Percentiles rank a stretch among this genome's conserved stretches.
Evolutionary conservation across 2,797 vertebrate species (phyloP).

Genomic region (Gallinago stenura): DNA sequence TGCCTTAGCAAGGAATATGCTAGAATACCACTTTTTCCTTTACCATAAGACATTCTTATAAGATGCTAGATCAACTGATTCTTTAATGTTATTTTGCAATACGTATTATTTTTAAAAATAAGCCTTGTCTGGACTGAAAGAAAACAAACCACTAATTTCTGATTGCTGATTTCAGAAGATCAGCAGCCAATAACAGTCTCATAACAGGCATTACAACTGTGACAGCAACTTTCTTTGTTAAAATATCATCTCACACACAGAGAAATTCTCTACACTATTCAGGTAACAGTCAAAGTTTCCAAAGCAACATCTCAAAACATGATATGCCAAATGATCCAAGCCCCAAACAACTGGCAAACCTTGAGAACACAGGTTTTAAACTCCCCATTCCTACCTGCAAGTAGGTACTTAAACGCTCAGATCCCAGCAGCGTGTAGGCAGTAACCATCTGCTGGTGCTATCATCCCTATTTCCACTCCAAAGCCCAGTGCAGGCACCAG

Average conservation of each 20-base stretch:
- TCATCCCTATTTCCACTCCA: background rate
- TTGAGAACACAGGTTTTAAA: background rate
- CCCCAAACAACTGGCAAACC: background rate
- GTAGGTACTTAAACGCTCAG: rapidly evolving
- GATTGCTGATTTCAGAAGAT: background rate
- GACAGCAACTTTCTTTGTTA: background rate
- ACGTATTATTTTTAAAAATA: background rate
- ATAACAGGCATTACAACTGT: background rate
- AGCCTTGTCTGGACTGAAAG: background rate
- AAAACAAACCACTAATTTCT: background rate
- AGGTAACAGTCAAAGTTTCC: background rate
- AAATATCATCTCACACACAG: background rate
- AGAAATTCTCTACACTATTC: background rate
- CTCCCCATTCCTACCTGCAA: background rate
- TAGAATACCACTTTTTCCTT: background rate
- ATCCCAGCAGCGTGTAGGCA: background rate
- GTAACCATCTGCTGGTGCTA: background rate
- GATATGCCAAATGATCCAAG: background rate
- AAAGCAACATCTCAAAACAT: background rate
- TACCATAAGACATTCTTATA: background rate
- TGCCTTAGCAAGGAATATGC: background rate
- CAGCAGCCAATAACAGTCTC: background rate
- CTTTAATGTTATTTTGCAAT: background rate
- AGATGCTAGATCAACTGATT: background rate
- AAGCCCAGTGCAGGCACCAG: background rate